phyloP scores from a whole-genome alignment of 2,888 invertebrate genomes.

The Hedychridium roseum region DNA sequence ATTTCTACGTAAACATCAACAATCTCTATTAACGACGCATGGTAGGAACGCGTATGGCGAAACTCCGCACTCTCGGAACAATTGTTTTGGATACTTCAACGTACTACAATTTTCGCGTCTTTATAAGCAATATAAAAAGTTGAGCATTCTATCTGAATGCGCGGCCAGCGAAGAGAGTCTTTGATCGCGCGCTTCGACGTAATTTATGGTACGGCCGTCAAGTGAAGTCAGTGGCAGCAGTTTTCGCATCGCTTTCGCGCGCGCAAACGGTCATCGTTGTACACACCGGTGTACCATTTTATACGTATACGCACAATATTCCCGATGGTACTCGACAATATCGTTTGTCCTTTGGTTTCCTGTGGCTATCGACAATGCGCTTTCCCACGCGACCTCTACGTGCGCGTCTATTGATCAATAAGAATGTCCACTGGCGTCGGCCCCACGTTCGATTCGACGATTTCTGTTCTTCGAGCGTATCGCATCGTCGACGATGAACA shows the following conservation, averaged over 20 bases:
- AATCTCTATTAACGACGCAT: constrained; percentile 19
- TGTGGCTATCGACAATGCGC: background rate
- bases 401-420: background rate
- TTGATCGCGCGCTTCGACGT: no score
- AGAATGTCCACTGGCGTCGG: constrained; percentile 20
- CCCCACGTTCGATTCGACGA: constrained; percentile 33
- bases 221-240: no score
- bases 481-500: constrained; percentile 51
- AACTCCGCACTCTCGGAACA: background rate
- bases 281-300: constrained; percentile 11
- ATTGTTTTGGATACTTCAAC: constrained; percentile 12
- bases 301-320: background rate
- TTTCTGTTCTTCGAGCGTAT: constrained; percentile 48
- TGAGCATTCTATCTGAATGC: constrained; percentile 54
- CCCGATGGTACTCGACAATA: background rate
- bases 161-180: no score
- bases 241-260: no score
- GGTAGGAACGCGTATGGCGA: constrained; percentile 17
- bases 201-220: no score
- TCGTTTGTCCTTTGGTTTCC: background rate
- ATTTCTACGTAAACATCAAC: no score
- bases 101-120: constrained; percentile 31
- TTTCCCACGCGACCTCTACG: background rate
- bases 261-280: no score
- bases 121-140: constrained; percentile 60